These are phyloP conservation scores for Enteromius afrohamiltoni DNA, from an alignment of 2,797 vertebrate species.

Conservation along the genomic window DNA sequence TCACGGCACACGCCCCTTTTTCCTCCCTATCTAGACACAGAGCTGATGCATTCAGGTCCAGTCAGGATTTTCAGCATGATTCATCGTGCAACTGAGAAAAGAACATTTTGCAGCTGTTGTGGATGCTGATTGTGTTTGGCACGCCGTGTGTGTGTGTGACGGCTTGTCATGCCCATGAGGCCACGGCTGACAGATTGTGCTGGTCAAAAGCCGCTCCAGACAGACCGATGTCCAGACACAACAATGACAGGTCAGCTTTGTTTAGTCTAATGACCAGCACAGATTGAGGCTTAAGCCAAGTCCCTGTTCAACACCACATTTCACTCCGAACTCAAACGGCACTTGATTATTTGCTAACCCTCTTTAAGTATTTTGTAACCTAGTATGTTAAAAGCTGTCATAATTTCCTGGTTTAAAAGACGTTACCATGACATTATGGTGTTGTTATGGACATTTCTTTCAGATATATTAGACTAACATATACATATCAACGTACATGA, in stretches of 20 bases:
- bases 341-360: not conserved
- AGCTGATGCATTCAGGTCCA: not conserved
- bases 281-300: not conserved
- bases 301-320: not conserved
- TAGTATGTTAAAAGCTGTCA: no score
- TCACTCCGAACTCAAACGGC: not conserved
- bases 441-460: not conserved
- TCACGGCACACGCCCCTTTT: constrained; percentile 31
- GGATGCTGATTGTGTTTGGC: constrained; percentile 24
- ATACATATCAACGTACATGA: not conserved
- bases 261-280: not conserved
- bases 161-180: constrained; percentile 26
- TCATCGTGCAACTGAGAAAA: constrained; percentile 29
- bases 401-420: not conserved
- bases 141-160: constrained; percentile 14
- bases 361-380: not conserved
- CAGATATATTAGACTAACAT: no score
- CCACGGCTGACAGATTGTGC: constrained; percentile 46
- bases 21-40: not conserved
- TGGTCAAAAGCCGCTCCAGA: constrained; percentile 50
- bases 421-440: not conserved
- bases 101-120: constrained; percentile 27
- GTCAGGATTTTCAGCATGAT: constrained; percentile 21
- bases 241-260: constrained; percentile 37
- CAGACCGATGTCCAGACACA: constrained; percentile 39